These are phyloP conservation scores for Eulimnadia texana DNA, from an alignment of 1,140 invertebrate species.

Conservation along the genomic window DNA sequence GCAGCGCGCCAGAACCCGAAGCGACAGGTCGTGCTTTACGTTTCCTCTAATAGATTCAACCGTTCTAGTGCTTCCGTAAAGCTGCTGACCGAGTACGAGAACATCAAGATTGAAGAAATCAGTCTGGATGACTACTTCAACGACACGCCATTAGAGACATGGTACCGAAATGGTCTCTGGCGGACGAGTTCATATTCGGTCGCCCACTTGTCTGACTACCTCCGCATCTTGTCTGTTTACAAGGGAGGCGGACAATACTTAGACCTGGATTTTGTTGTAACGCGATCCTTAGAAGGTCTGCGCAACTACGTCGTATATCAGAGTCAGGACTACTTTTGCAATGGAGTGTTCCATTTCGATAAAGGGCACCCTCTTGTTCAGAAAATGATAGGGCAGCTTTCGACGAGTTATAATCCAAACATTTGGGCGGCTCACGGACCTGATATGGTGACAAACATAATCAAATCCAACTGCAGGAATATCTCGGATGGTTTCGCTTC, in stretches of 20 bases:
- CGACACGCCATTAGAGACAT: conserved; percentile 42
- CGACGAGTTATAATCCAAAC: not conserved
- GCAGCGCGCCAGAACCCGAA: conserved; percentile 44
- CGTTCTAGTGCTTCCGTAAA: conserved; percentile 19
- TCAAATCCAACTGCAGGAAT: conserved; percentile 2
- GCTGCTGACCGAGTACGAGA: conserved; percentile 25
- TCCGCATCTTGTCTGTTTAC: conserved; percentile 53
- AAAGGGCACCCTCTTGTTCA: not conserved
- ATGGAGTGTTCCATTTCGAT: conserved; percentile 7
- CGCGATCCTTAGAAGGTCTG: conserved; percentile 24
- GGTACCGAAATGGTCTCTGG: conserved; percentile 38
- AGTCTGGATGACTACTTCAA: conserved; percentile 42
- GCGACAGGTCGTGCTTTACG: conserved; percentile 27
- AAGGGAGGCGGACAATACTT: conserved; percentile 63
- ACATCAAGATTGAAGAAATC: conserved; percentile 40
- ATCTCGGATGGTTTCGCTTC: not conserved
- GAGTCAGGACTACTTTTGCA: not conserved
- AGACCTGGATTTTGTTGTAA: conserved; percentile 57
- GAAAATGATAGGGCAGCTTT: conserved; percentile 1
- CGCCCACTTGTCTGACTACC: conserved; percentile 49
- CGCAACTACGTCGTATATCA: conserved; percentile 4
- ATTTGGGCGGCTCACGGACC: conserved; percentile 5
- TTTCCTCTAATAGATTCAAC: not conserved
- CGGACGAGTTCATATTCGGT: conserved; percentile 36
- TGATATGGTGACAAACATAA: not conserved